Base-by-base conservation (phyloP, 2,797 vertebrate genomes). In the Scleropages formosus region DNA sequence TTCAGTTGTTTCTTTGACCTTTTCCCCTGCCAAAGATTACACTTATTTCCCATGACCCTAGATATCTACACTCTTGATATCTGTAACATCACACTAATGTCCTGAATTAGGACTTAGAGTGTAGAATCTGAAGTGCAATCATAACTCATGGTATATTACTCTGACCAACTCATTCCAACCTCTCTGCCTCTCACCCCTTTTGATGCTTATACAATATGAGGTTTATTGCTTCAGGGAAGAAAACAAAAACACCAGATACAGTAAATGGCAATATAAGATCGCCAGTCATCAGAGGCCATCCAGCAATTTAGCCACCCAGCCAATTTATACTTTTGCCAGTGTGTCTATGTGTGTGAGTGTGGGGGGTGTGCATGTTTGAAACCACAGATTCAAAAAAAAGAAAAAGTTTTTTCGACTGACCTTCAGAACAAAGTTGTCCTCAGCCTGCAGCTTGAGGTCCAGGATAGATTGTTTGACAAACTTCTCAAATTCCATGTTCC, bases 381-480 rank as follows among this genome's bases (percentile, higher is more conserved):
- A 39, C 2, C 31, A 39, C 31, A 31, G 44, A 72, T 46, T 16
- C 65, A 20, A 16, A 56, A 72, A 58, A 64, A 13, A 70, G n/a
- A 68, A 27, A 68, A 27, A 75, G 62, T 62, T 51, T 77, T 58
- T 66, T 15, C 7, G 1, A 18, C 81, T 84, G 85, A 93, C 97
- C 92, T 98, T 99, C 24, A 99, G 92, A 44, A 98, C 87, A 81
- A 99, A 98, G 87, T 93, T 96, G 78, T 99, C 97, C 81, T 98
- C 97, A 0, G 97, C 92, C 79, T 98, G 98, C 66, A 99, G 84
- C 59, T 87, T 93, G 31, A 98, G 90, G 60, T 96, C 94, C 84
- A 97, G 73, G 10, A 98, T 87, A 0, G 96, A 94, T 77, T 96
- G 89, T 75, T 87, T 94, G 72, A 98, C 95, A 8, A 90, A 84